phyloP scores from a whole-genome alignment of 2,113 vertebrate genomes.

The Atherinomorus stipes region DNA sequence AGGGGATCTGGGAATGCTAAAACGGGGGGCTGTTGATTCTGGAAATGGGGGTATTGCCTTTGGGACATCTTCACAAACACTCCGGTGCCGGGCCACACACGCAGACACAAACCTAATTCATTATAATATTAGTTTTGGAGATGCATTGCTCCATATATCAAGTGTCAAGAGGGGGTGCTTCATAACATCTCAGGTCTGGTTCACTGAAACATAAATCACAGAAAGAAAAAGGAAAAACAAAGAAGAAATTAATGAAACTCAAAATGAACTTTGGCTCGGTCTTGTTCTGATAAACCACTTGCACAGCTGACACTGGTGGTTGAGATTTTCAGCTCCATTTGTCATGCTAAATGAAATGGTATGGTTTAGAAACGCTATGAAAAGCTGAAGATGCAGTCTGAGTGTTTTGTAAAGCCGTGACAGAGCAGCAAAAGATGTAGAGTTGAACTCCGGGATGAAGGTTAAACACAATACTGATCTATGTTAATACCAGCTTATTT shows the following conservation, averaged over 20 bases:
- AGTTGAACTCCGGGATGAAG: not conserved
- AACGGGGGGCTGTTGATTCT: constrained; percentile 74
- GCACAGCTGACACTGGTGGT: not conserved
- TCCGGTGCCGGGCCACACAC: constrained; percentile 59
- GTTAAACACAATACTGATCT: not conserved
- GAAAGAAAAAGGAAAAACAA: constrained; percentile 21
- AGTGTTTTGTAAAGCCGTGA: not conserved
- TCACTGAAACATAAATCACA: constrained; percentile 57
- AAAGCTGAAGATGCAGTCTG: not conserved
- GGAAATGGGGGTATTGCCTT: constrained; percentile 70
- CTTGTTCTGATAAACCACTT: constrained; percentile 29
- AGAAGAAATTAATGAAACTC: constrained; percentile 56
- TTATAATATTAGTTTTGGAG: constrained; percentile 72
- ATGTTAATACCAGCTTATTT: not conserved
- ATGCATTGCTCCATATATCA: constrained; percentile 60
- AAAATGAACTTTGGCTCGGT: constrained; percentile 58
- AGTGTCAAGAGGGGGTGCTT: constrained; percentile 43
- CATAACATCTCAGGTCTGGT: constrained; percentile 22
- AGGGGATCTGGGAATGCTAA: constrained; percentile 74
- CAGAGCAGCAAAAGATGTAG: not conserved
- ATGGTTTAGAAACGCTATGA: not conserved
- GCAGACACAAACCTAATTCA: constrained; percentile 62
- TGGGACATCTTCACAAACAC: constrained; percentile 73
- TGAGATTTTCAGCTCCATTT: constrained; percentile 27
- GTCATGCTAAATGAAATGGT: constrained; percentile 19